Base-by-base conservation (phyloP, 1,140 invertebrate species). In the Eriocheir sinensis region DNA sequence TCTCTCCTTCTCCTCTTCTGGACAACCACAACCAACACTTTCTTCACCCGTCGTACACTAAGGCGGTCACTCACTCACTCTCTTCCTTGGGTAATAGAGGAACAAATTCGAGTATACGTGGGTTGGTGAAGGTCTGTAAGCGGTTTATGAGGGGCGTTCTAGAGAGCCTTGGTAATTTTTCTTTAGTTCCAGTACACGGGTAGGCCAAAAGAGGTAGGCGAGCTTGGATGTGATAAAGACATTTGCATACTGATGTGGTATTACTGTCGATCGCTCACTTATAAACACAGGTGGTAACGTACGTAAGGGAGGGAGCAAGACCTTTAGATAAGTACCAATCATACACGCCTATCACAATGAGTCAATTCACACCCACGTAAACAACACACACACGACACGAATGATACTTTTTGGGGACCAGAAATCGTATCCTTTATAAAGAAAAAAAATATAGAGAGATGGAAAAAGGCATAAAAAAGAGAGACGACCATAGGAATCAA, bases 201-300 rank as follows among this genome's bases (percentile, higher is more conserved):
- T 4, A n/a, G 60, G 12, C 60, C n/a, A n/a, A n/a, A 72, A 27
- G 60, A 21, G 60, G 60, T 21, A 72, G 60, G 60, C 60, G 27
- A n/a, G 60, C 60, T n/a, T n/a, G n/a, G 27, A 72, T n/a, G 60
- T 72, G 60, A 72, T 72, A n/a, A 72, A 72, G 60, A 72, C 60
- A 72, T 72, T 72, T n/a, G 60, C 60, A 72, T 72, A 72, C n/a
- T 72, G 60, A 72, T 72, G 60, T 72, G 60, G n/a, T 72, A 72
- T 72, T 72, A 72, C 27, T 72, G 60, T 72, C 60, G 60, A 72
- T 72, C 27, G 17, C 27, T n/a, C 27, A n/a, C 17, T 72, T 72
- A 21, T n/a, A 21, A 21, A 72, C 60, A 72, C 27, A 17, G 48
- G 48, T 53, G 21, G 4, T 48, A 9, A 60, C 60, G n/a, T 72